phyloP scores from a whole-genome alignment of 2,113 vertebrate species.

The Xiphias gladius region DNA sequence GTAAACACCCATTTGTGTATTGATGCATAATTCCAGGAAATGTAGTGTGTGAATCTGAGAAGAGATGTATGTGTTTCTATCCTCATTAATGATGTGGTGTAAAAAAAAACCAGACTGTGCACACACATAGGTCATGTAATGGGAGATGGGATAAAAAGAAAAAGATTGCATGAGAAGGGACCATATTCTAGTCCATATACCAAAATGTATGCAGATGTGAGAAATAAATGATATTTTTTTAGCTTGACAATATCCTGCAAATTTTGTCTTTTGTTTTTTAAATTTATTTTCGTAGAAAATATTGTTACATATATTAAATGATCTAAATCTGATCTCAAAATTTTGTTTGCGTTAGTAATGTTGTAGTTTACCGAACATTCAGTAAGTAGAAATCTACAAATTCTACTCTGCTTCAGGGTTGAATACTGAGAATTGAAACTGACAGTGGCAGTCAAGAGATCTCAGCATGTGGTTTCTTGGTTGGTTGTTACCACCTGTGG shows the following conservation, averaged over 20 bases:
- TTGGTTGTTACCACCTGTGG: neutral
- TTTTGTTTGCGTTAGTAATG: too few species aligned
- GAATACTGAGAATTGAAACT: neutral
- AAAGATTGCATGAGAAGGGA: neutral
- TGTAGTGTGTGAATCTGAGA: slow-evolving; percentile 29
- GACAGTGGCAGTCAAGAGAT: neutral
- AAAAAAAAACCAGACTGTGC: neutral
- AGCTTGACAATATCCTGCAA: too few species aligned
- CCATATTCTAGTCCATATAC: neutral
- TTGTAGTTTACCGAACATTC: too few species aligned
- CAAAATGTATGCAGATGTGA: neutral
- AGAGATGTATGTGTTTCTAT: slow-evolving; percentile 1
- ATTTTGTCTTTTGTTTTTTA: too few species aligned
- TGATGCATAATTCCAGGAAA: slow-evolving; percentile 42
- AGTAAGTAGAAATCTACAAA: neutral
- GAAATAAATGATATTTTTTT: too few species aligned
- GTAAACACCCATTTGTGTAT: slow-evolving; percentile 40
- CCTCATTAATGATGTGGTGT: slow-evolving; percentile 10
- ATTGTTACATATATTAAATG: too few species aligned
- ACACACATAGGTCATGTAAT: neutral
- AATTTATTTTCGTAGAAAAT: too few species aligned
- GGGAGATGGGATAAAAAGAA: neutral
- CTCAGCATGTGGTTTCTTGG: neutral
- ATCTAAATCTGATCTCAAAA: too few species aligned
- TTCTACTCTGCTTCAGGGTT: neutral